Evolutionary conservation across 2,888 invertebrate species (phyloP).

Genomic region (Caenorhabditis sp.): DNA sequence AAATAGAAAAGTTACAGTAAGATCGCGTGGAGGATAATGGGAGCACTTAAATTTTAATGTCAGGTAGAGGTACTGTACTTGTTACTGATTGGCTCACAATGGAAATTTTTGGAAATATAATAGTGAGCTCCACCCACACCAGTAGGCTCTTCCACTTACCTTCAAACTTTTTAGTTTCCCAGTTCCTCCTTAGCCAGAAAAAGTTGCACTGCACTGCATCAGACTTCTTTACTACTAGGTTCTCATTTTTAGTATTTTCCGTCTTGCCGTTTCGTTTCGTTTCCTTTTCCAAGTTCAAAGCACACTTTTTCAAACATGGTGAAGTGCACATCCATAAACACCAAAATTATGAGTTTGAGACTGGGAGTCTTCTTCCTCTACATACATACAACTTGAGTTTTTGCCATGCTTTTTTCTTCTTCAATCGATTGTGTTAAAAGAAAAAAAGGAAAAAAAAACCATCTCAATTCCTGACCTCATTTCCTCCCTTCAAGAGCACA

Average conservation of each 20-base stretch:
- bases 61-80: neutral
- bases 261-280: neutral
- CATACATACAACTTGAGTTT: too few species aligned
- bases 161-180: neutral
- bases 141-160: too few species aligned
- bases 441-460: too few species aligned
- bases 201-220: neutral
- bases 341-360: neutral
- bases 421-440: too few species aligned
- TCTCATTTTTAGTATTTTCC: too few species aligned
- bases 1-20: too few species aligned
- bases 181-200: neutral
- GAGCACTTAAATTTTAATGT: too few species aligned
- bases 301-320: neutral
- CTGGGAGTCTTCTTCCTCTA: slow-evolving; percentile 7
- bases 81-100: neutral
- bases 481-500: slow-evolving; percentile 29
- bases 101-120: too few species aligned
- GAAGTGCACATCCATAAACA: neutral
- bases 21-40: too few species aligned
- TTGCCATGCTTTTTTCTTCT: too few species aligned
- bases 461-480: slow-evolving; percentile 41
- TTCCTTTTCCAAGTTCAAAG: neutral
- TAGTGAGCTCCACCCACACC: too few species aligned
- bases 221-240: neutral